Evolutionary conservation across 2,888 invertebrate genomes (phyloP).

Genomic region (Dexiosoma caninum): DNA sequence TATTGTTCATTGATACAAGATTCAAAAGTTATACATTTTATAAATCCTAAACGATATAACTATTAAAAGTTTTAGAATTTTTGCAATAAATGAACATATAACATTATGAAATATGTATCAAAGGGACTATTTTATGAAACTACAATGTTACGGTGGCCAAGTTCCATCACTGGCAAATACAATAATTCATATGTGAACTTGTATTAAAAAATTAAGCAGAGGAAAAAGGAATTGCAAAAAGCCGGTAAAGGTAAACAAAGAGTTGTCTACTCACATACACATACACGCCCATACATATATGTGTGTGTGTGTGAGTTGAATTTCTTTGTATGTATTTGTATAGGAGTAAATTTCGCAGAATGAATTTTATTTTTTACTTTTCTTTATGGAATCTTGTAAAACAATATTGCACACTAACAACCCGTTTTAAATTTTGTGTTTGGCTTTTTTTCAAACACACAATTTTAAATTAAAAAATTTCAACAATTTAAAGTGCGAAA

Average conservation of each 20-base stretch:
- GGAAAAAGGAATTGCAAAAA: conserved; percentile 5
- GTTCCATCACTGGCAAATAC: no score
- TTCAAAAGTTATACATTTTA: no score
- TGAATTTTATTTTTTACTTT: neutral
- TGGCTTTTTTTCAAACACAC: conserved; percentile 14
- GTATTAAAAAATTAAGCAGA: neutral
- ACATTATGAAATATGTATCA: no score
- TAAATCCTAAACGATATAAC: no score
- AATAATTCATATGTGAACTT: conserved; percentile 42
- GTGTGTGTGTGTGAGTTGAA: conserved; percentile 7
- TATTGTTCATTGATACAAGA: no score
- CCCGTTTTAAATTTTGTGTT: conserved; percentile 58
- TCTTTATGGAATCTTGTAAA: neutral
- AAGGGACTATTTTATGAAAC: neutral
- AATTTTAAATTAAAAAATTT: conserved; percentile 40
- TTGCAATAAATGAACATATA: no score
- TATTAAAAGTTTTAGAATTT: no score
- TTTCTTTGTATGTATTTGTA: neutral
- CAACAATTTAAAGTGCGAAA: conserved; percentile 60
- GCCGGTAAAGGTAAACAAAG: conserved; percentile 53
- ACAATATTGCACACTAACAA: conserved; percentile 65
- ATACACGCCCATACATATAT: neutral
- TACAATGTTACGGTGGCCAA: no score
- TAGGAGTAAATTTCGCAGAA: conserved; percentile 23
- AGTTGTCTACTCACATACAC: no score